A percentile compares a stretch with the other conserved stretches of the same genome.
phyloP scores from a whole-genome alignment of 2,113 vertebrate species.

The western clawed frog (Xenopus tropicalis) region UCB_Xtro_10.0 CM004444.2:5454501-5455000 shows the following conservation, averaged over 20 bases:
- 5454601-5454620: constrained; percentile 2
- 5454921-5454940: not conserved
- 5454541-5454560: too few relatives aligned
- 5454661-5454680: constrained; percentile 7
- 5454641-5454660: constrained; percentile 4
- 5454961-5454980: too few relatives aligned
- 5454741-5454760: not conserved
- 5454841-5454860: not conserved
- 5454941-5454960: too few relatives aligned
- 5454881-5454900: not conserved
- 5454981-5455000: too few relatives aligned
- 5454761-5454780: not conserved
- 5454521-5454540: too few relatives aligned
- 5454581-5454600: constrained; percentile 17
- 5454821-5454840: not conserved
- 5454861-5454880: not conserved
- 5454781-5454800: not conserved
- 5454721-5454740: not conserved
- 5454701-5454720: constrained; percentile 8
- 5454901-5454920: not conserved
- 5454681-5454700: constrained; percentile 14
- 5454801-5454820: not conserved
- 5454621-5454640: constrained; percentile 1
- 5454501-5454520: too few relatives aligned
- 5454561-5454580: too few relatives aligned